A percentile compares a stretch with the other conserved stretches of the same genome.
Evolutionary conservation across 2,888 invertebrate genomes (phyloP).

Genomic region (Trilocha varians): DNA sequence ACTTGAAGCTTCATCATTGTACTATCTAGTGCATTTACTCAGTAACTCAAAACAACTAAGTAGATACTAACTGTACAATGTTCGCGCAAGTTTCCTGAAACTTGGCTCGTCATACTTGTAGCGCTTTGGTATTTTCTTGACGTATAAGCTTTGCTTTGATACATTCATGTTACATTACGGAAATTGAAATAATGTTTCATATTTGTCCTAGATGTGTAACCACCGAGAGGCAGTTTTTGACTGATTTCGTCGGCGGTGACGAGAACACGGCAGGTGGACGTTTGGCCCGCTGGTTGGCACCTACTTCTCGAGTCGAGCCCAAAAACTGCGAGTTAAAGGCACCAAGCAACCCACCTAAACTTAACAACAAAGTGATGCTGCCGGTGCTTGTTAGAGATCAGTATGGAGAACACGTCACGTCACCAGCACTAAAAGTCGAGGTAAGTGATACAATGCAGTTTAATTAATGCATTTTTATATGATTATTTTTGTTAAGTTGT

Average conservation of each 20-base stretch:
- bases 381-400: slow-evolving; percentile 92
- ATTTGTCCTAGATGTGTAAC: slow-evolving; percentile 91
- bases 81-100: no score
- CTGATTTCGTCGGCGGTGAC: slow-evolving; percentile 91
- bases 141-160: no score
- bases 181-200: neutral
- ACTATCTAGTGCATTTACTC: no score
- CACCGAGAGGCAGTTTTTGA: slow-evolving; percentile 92
- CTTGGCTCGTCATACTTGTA: no score
- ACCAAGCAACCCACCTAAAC: slow-evolving; percentile 80
- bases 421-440: slow-evolving; percentile 86
- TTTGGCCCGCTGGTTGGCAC: slow-evolving; percentile 95
- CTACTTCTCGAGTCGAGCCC: slow-evolving; percentile 93
- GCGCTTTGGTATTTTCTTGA: no score
- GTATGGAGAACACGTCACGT: slow-evolving; percentile 90
- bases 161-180: no score
- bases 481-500: no score
- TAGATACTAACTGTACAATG: no score
- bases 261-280: slow-evolving; percentile 91
- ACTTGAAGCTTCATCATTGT: no score
- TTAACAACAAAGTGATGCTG: slow-evolving; percentile 53
- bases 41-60: no score
- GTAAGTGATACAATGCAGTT: no score
- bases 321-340: slow-evolving; percentile 87
- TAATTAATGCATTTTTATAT: no score